A percentile compares a stretch with the other conserved stretches of the same genome.
phyloP scores from a whole-genome alignment of 2,888 invertebrate species.

The Amphimallon solstitiale region DNA sequence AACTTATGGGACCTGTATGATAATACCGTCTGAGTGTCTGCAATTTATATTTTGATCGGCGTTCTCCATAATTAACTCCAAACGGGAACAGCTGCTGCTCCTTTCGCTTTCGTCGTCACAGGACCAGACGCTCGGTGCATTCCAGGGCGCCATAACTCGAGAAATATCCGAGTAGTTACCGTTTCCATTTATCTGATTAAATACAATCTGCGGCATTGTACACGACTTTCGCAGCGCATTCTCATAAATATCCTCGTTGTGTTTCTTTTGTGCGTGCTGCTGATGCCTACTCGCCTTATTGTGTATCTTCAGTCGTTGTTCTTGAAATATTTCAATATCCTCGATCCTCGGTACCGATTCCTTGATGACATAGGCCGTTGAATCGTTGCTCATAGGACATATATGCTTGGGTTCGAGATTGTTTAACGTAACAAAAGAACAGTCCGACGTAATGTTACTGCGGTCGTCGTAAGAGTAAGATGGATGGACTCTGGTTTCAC shows the following conservation, averaged over 20 bases:
- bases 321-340: conserved; percentile 40
- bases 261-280: neutral
- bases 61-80: conserved; percentile 26
- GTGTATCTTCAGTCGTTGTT: conserved; percentile 35
- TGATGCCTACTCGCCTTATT: conserved; percentile 36
- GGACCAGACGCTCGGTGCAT: neutral
- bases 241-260: conserved; percentile 7
- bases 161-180: neutral
- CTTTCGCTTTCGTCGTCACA: conserved; percentile 11
- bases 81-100: conserved; percentile 30
- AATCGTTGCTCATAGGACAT: conserved; percentile 42
- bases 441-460: conserved; percentile 4
- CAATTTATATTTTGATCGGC: neutral
- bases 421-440: conserved; percentile 49
- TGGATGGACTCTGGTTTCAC: neutral
- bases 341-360: conserved; percentile 9
- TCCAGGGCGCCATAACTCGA: neutral
- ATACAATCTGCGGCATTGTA: conserved; percentile 40
- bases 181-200: neutral
- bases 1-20: conserved; percentile 5
- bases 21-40: neutral
- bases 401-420: conserved; percentile 52
- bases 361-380: neutral
- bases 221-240: conserved; percentile 39
- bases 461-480: too few species aligned